Evolutionary conservation across 2,113 vertebrate species (phyloP), one percentile per base, ranked within the genome.

Genomic region (Hippopotamus amphibius): DNA sequence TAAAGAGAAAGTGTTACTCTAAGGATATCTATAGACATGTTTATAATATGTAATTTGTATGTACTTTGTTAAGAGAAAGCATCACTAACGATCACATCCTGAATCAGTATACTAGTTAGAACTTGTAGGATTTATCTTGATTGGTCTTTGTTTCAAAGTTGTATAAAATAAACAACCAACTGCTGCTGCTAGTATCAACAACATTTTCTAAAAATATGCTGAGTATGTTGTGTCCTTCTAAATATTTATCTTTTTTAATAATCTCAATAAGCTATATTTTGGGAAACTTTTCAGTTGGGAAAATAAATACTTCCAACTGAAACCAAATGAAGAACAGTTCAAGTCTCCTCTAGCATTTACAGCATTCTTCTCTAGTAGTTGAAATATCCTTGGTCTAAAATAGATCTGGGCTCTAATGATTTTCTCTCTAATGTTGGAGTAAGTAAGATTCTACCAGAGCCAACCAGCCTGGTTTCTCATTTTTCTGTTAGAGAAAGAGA

Each of bases 171-270:
- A 95, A 55, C 68, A 97, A 92, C 71, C 94, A 93, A 77, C 87
- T 93, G 93, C 96, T 86, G 93, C 82, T 98, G 84, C 80, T 93
- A 98, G 80, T 30, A 94, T 97, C 96, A 98, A 97, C 95, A 98
- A 96, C 76, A 97, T 91, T 65, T 95, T 98, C 85, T 96, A 88
- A 98, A 93, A 69, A 97, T 69, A 97, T 88, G 97, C 81, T 9
- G 3, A 95, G 1, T 61, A 83, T 96, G 80, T 97, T 90, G 97
- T 97, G 87, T 85, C 66, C 2, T 94, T 90, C 15, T 96, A 98
- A 97, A 97, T 98, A 98, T 97, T 98, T 98, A 89, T 41, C 87
- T 96, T 98, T 94, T 46, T 79, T 46, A 59, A 94, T 96, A 98
- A 97, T 95, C 87, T 41, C 65, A 88, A n/a, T 96, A 95, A 26